These are phyloP conservation scores for Euzetes globulus DNA, from an alignment of 2,888 invertebrate species.

Conservation along the genomic window DNA sequence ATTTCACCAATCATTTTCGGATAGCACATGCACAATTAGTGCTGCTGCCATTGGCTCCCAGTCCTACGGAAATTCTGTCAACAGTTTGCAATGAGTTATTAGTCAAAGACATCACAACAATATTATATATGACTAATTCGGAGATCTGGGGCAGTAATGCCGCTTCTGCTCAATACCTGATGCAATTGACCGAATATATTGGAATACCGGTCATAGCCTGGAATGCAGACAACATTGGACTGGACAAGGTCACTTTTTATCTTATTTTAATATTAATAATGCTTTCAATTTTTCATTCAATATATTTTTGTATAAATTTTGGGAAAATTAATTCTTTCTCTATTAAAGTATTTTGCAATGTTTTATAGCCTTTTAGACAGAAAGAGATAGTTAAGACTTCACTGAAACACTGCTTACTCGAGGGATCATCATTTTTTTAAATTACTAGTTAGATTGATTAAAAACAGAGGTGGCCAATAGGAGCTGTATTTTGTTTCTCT, in stretches of 20 bases:
- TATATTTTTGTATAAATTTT: too few species aligned
- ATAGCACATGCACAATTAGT: conserved; percentile 39
- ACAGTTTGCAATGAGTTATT: conserved; percentile 45
- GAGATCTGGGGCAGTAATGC: conserved; percentile 83
- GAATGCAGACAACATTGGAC: conserved; percentile 94
- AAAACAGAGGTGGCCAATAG: too few species aligned
- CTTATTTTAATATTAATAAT: neutral
- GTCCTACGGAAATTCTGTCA: conserved; percentile 44
- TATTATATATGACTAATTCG: conserved; percentile 89
- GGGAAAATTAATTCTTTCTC: too few species aligned
- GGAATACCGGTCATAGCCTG: conserved; percentile 94
- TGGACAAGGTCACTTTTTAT: conserved; percentile 52
- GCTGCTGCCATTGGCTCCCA: conserved; percentile 50
- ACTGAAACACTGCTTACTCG: too few species aligned
- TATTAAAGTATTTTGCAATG: neutral
- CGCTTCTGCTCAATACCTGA: conserved; percentile 85
- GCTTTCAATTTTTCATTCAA: neutral
- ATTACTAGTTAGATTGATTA: too few species aligned
- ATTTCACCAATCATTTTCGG: conserved; percentile 40
- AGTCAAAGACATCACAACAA: conserved; percentile 47
- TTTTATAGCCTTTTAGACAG: too few species aligned
- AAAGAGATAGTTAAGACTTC: too few species aligned
- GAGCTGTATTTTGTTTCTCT: too few species aligned
- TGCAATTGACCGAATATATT: conserved; percentile 83
- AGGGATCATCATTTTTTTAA: too few species aligned